Evolutionary conservation across 1,140 invertebrate genomes (phyloP).

Genomic region (Nautilus pompilius): DNA sequence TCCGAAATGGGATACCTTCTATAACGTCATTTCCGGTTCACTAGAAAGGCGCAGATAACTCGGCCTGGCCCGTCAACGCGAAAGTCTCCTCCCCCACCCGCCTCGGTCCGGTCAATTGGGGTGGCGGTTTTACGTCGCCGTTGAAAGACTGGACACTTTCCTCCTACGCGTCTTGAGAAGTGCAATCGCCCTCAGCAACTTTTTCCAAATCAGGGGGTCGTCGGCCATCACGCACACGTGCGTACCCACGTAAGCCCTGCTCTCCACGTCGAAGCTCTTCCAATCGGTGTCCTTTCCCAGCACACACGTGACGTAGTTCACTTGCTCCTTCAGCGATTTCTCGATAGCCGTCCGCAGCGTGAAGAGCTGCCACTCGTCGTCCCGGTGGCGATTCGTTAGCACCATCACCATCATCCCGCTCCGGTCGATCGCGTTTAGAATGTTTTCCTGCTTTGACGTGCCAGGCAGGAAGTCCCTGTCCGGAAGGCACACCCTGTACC

Average conservation of each 20-base stretch:
- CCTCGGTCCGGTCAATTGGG: too few species aligned
- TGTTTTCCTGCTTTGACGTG: constrained; percentile 34
- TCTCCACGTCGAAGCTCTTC: constrained; percentile 18
- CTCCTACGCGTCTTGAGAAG: too few species aligned
- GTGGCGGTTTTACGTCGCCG: too few species aligned
- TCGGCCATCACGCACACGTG: constrained; percentile 17
- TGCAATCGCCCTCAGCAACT: neutral
- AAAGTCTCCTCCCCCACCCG: too few species aligned
- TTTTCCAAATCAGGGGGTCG: constrained; percentile 21
- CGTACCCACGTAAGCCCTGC: constrained; percentile 20
- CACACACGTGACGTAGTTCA: constrained; percentile 25
- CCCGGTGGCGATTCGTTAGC: constrained; percentile 18
- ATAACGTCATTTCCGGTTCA: too few species aligned
- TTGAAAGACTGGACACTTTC: too few species aligned
- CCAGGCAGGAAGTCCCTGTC: constrained; percentile 33
- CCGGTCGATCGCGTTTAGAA: constrained; percentile 24
- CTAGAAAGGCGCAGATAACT: too few species aligned
- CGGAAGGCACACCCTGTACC: constrained; percentile 21
- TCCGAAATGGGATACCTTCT: too few species aligned
- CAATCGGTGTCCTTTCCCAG: constrained; percentile 10
- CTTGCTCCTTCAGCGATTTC: constrained; percentile 22
- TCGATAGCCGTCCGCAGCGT: constrained; percentile 28
- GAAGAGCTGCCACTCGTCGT: constrained; percentile 34
- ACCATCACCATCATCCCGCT: constrained; percentile 24
- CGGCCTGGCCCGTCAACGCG: too few species aligned